These are phyloP conservation scores for Cotesia congregata DNA, from an alignment of 2,888 invertebrate genomes.

Conservation along the genomic window DNA sequence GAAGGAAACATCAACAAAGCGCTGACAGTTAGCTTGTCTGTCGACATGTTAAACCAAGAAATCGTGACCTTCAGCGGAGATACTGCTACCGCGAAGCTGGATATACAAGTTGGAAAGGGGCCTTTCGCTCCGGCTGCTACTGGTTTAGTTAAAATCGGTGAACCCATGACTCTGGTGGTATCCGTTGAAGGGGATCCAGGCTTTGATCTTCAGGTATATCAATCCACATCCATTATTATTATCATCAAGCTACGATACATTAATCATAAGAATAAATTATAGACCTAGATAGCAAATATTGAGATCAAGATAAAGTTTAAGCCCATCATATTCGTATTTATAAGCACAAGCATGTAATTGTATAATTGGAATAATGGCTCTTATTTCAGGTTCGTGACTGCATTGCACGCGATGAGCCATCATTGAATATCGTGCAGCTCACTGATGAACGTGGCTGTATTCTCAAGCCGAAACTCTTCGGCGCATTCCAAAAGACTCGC, in stretches of 20 bases:
- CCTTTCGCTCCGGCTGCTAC: slow-evolving; percentile 83
- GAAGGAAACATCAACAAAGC: slow-evolving; percentile 85
- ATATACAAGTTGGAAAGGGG: slow-evolving; percentile 83
- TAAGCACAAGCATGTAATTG: neutral
- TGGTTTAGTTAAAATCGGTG: slow-evolving; percentile 85
- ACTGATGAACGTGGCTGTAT: slow-evolving; percentile 85
- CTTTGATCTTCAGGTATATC: slow-evolving; percentile 77
- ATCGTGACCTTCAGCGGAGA: slow-evolving; percentile 89
- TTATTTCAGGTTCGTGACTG: slow-evolving; percentile 78
- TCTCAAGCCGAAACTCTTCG: slow-evolving; percentile 84
- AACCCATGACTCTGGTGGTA: slow-evolving; percentile 85
- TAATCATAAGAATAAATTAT: neutral
- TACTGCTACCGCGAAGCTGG: slow-evolving; percentile 83
- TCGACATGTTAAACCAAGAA: slow-evolving; percentile 85
- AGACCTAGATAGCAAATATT: neutral
- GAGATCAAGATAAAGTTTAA: neutral
- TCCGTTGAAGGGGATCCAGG: slow-evolving; percentile 84
- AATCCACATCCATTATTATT: slow-evolving; percentile 4
- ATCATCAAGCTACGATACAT: neutral
- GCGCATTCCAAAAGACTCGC: slow-evolving; percentile 85
- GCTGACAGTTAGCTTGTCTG: slow-evolving; percentile 80
- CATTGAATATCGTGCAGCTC: slow-evolving; percentile 77
- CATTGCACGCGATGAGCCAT: slow-evolving; percentile 80
- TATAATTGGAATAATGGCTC: slow-evolving; percentile 13
- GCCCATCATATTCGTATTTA: neutral